These are phyloP conservation scores for Callithrix jacchus DNA, from an alignment of 2,113 vertebrate species.

Conservation along the genomic window DNA sequence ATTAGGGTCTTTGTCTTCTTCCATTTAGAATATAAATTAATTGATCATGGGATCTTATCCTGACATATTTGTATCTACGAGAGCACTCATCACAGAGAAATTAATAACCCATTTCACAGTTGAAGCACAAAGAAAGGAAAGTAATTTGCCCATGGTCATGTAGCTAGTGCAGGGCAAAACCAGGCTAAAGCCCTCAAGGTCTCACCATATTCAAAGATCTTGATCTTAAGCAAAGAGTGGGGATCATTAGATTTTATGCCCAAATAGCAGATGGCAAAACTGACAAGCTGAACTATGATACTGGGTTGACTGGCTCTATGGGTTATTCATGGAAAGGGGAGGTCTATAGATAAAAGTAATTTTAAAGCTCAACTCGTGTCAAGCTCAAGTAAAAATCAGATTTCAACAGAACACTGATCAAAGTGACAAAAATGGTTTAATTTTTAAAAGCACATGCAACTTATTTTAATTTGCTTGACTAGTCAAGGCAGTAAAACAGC, in stretches of 20 bases:
- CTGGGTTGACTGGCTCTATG: not conserved
- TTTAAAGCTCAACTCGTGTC: constrained; percentile 3
- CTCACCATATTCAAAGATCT: not conserved
- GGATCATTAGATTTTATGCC: not conserved
- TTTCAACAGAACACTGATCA: constrained; percentile 55
- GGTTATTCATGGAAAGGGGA: not conserved
- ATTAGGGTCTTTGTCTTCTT: not conserved
- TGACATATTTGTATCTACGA: not conserved
- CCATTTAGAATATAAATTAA: not conserved
- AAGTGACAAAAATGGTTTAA: constrained; percentile 53
- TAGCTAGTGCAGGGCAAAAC: not conserved
- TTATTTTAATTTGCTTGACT: constrained; percentile 71
- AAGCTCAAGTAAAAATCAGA: constrained; percentile 26
- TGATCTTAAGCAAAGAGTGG: not conserved
- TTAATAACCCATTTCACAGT: not conserved
- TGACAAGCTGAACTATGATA: not conserved
- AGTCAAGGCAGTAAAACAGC: constrained; percentile 67
- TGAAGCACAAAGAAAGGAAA: constrained; percentile 21
- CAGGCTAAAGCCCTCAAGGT: not conserved
- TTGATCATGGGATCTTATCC: not conserved
- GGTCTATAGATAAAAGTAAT: not conserved
- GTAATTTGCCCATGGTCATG: not conserved
- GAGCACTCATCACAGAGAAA: not conserved
- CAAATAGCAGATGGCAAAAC: constrained; percentile 5
- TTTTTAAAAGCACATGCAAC: constrained; percentile 52